A percentile compares a stretch with the other conserved stretches of the same genome.
Evolutionary conservation across 2,113 vertebrate species (phyloP).

Genomic region (Thunnus thynnus): DNA sequence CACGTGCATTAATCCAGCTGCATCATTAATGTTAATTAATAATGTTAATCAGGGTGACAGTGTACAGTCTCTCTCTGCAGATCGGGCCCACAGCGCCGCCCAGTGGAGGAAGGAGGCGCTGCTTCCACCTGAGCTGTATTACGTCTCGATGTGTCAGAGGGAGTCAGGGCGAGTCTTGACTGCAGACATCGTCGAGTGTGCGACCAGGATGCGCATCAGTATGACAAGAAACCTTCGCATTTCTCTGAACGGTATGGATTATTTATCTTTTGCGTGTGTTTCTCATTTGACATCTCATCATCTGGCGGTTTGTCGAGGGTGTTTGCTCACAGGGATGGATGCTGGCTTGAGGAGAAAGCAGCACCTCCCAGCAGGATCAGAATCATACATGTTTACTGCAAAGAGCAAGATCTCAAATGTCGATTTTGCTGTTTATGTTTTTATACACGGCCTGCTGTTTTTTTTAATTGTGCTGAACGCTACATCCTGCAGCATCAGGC

Average conservation of each 20-base stretch:
- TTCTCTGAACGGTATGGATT: conserved; percentile 52
- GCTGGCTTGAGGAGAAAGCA: conserved; percentile 6
- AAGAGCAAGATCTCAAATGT: not conserved
- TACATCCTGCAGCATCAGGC: conserved; percentile 19
- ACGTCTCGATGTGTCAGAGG: conserved; percentile 78
- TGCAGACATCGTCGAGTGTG: conserved; percentile 75
- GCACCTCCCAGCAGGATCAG: conserved; percentile 22
- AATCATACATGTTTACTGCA: conserved; percentile 30
- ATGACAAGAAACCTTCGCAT: conserved; percentile 40
- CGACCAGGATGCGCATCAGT: conserved; percentile 64
- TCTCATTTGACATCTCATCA: not conserved
- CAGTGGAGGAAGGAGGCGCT: conserved; percentile 14
- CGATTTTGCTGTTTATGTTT: not conserved
- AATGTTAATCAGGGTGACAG: not conserved
- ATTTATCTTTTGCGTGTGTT: conserved; percentile 16
- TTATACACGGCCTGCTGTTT: not conserved
- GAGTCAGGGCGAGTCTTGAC: conserved; percentile 83
- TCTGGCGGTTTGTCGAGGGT: conserved; percentile 10
- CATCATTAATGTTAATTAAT: not conserved
- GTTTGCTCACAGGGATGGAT: conserved; percentile 29
- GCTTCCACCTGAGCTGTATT: conserved; percentile 25
- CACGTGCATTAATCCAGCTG: too few relatives aligned
- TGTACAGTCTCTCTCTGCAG: not conserved
- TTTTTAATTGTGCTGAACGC: not conserved
- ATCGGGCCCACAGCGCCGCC: not conserved